Evolutionary conservation across 2,888 invertebrate genomes (phyloP), one percentile per base, ranked within the genome.

Genomic region (Deilephila porcellus): DNA sequence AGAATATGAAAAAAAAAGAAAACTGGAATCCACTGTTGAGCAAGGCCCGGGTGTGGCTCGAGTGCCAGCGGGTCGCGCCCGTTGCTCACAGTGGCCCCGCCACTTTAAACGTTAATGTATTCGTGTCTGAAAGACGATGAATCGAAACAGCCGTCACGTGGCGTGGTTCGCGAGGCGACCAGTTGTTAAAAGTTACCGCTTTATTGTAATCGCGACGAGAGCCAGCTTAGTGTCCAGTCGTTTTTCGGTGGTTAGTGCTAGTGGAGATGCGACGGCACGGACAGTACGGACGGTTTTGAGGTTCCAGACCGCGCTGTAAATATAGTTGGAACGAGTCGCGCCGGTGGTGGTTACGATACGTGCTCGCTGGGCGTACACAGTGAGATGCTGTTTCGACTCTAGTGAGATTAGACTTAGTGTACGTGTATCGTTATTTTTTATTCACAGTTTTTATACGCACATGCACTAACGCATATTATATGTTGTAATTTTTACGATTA

Each of bases 371-470:
- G 75, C 85, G 84, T 76, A 82, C 85, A 81, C 86, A 85, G 87
- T 81, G 78, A 84, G 86, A 79, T 82, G 86, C 85, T 84, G 87
- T 86, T 81, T 83, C 84, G 86, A 81, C 83, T 85, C 83, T 82
- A 87, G 88, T 88, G 88, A 88, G 86, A 87, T 81, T 87, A 87
- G 82, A 70, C 72, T 82, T 81, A 79, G 78, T 75, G 76, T 81
- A 77, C 81, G 81, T 64, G 56, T 72, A 59, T 72, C 34, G 72
- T 72, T 72, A 60, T 53, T 64, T 72, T 63, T 56, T 64, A 63
- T 71, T 62, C 52, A 72, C 20, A 56, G 52, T 20, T 34, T 32
- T 64, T 59, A 59, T 56, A 71, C 34, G 63, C 52, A 72, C 63
- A 56, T 53, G 53, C 63, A 37, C 72, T 29, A 29, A 29, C 19